phyloP scores from a whole-genome alignment of 2,113 vertebrate species.

The Gallinago undulata region DNA sequence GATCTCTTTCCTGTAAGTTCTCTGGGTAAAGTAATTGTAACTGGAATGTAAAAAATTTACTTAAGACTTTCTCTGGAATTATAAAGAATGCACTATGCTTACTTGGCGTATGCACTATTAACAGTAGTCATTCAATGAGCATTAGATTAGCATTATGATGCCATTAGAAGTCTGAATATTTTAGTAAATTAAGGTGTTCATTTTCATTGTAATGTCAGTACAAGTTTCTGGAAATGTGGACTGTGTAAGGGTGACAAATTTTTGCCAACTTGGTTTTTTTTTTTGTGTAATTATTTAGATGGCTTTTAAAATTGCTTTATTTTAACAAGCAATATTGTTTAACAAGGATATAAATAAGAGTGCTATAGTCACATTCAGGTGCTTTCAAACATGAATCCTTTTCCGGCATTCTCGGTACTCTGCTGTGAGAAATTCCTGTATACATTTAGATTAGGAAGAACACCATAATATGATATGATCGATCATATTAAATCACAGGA shows the following conservation, averaged over 20 bases:
- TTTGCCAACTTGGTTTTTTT: not conserved
- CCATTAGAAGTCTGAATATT: not conserved
- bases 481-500: not conserved
- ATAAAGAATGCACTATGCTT: not conserved
- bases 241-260: not conserved
- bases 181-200: not conserved
- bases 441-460: not conserved
- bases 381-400: not conserved
- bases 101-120: not conserved
- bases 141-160: not conserved
- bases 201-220: not conserved
- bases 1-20: not conserved
- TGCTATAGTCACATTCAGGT: not conserved
- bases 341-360: not conserved
- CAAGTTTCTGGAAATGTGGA: not conserved
- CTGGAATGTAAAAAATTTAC: not conserved
- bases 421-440: not conserved
- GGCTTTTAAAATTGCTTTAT: not conserved
- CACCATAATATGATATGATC: not conserved
- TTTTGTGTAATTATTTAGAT: not conserved
- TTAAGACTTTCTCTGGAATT: not conserved
- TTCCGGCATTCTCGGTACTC: not conserved
- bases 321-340: not conserved
- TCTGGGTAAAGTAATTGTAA: not conserved
- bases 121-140: not conserved